Base-by-base conservation (phyloP, 2,888 invertebrate species). In the Mythimna ferrago region DNA sequence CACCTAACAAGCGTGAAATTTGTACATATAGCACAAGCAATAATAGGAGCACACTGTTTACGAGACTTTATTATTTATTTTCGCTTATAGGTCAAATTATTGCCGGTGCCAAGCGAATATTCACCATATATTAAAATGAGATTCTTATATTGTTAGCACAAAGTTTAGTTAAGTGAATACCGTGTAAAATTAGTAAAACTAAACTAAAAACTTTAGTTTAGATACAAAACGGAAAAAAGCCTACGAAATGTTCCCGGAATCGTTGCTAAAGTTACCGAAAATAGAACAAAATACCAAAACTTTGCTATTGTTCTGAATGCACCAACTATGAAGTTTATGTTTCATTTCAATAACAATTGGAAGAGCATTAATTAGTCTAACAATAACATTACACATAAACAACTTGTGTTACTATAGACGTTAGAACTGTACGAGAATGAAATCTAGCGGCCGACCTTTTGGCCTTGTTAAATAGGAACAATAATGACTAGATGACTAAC, bases 21-120 rank as follows among this genome's bases (percentile, higher is more conserved):
- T 73, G 69, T 32, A 78, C 72, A 78, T 66, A 71, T 60, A 77
- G 71, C 76, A 71, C 78, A 76, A 77, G 83, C 86, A 85, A 78
- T 67, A 76, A 76, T 65, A 65, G 38, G 65, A 73, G 65, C 38
- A 62, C 21, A 35, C 48, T 48, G n/a, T 53, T 32, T 54, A 78
- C 41, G 16, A 41, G 2, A 78, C 19, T 26, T 68, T 10, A 38
- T 60, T 54, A 54, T 54, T 51, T 9, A 51, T 38, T 35, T 57
- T 11, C 16, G 14, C 41, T 11, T 48, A 60, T 44, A 10, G 11
- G 51, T 58, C 35, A 10, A 68, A 74, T 71, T 73, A 76, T 76
- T 83, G 75, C 75, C 16, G 19, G 69, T 66, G 73, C 61, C 66
- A 16, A 26, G 21, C 41, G 21, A 67, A 38, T 61, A 65, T 73